Percentiles rank a stretch among this genome's conserved stretches.
phyloP scores from a whole-genome alignment of 2,113 vertebrate species.

The Centropristis striata region DNA sequence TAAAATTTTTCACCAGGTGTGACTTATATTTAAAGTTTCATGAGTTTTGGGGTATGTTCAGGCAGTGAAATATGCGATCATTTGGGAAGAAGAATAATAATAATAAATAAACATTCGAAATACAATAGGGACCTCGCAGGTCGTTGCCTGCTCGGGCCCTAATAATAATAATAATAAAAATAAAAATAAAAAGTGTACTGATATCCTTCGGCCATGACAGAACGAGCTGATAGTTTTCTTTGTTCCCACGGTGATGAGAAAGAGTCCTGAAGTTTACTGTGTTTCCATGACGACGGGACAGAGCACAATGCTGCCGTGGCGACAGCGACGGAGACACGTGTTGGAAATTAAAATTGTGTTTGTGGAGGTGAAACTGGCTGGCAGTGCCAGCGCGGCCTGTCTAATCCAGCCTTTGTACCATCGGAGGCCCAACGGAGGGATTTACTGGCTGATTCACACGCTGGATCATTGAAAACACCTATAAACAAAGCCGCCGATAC shows the following conservation, averaged over 20 bases:
- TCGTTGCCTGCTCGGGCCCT: too few species aligned
- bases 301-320: slow-evolving; percentile 18
- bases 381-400: slow-evolving; percentile 51
- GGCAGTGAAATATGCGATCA: too few species aligned
- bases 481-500: slow-evolving; percentile 57
- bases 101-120: too few species aligned
- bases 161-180: too few species aligned
- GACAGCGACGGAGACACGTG: slow-evolving; percentile 37
- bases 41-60: too few species aligned
- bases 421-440: slow-evolving; percentile 60
- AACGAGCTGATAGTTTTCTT: slow-evolving; percentile 14
- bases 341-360: slow-evolving; percentile 62
- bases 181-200: too few species aligned
- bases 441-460: slow-evolving; percentile 67
- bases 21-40: too few species aligned
- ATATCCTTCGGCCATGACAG: slow-evolving; percentile 15
- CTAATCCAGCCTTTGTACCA: slow-evolving; percentile 76
- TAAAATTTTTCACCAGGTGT: too few species aligned
- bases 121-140: too few species aligned
- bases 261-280: slow-evolving; percentile 21
- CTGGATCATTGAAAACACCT: slow-evolving; percentile 60
- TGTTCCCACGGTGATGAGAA: not conserved
- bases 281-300: slow-evolving; percentile 38
- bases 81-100: too few species aligned
- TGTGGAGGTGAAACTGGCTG: slow-evolving; percentile 56